Evolutionary conservation across 92 coral and sea anemone species (phyloP).

Genomic region (Zoanthus solanderi): DNA sequence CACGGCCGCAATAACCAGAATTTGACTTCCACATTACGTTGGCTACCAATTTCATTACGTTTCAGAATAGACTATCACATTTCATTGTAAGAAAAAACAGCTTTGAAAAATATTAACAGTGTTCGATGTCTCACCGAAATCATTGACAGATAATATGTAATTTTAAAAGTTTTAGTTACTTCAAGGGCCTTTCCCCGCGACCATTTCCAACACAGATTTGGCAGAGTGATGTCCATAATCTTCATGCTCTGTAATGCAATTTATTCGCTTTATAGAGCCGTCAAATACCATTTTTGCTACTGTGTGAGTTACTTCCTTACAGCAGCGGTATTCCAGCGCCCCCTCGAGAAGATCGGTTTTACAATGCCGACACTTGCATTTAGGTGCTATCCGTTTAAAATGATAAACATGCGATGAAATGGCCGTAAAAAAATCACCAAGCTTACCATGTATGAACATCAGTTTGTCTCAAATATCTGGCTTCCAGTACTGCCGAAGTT

Average conservation of each 20-base stretch:
- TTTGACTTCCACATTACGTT: too few relatives aligned
- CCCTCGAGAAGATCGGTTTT: background rate
- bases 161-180: too few relatives aligned
- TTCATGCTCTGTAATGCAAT: conserved; percentile 20
- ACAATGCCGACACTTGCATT: conserved; percentile 9
- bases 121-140: too few relatives aligned
- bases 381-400: background rate
- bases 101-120: too few relatives aligned
- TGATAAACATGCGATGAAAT: background rate
- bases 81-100: too few relatives aligned
- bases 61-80: too few relatives aligned
- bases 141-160: too few relatives aligned
- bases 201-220: background rate
- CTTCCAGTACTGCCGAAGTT: background rate
- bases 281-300: conserved; percentile 10
- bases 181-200: background rate
- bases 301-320: conserved; percentile 6
- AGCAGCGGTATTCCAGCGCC: conserved; percentile 7
- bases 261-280: background rate
- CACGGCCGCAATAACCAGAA: too few relatives aligned
- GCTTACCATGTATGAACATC: conserved; percentile 4
- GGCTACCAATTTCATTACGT: too few relatives aligned
- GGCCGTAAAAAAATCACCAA: background rate
- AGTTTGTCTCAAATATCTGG: background rate
- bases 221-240: conserved; percentile 9